Evolutionary conservation across 2,797 vertebrate genomes (phyloP), one percentile per base, ranked within the genome.

Genomic region (Pelodytes ibericus): DNA sequence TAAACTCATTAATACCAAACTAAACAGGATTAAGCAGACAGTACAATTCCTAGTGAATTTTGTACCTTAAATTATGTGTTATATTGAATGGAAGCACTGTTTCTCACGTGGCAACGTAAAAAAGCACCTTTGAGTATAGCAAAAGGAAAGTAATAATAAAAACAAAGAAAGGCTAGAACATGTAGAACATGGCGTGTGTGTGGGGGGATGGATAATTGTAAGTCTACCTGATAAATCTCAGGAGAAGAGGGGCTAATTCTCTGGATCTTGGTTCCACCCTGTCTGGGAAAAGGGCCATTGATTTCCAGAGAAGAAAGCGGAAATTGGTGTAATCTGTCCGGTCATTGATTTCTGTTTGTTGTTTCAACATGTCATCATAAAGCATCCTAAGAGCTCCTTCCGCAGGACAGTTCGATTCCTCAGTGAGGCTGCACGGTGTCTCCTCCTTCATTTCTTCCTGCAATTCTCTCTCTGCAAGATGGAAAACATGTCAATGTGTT

Each of bases 311-410:
- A 8, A 98, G 86, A 83, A 91, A 90, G 16, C 98, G 94, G 82
- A 97, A 99, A 89, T 98, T 99, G 36, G 94, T 90, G 49, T 97
- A 95, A 86, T 99, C 96, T 0, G 94, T 90, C 51, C 96, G 92
- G 22, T 97, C 94, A 0, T 30, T 83, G 49, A 89, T 84, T 60
- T 91, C 80, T 0, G 83, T 89, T 80, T 85, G 90, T 51, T 73
- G 13, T 61, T 86, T 86, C 39, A 96, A 82, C 80, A 91, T 88
- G 60, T 95, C 82, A 3, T 94, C 81, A 85, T 95, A 99, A 59
- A 98, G 82, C 53, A 88, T 69, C 0, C 91, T 89, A 9, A 94
- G 75, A 0, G 87, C 88, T 7, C 94, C 93, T 18, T 89, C 92
- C 67, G 85, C 86, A 0, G 90, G 78, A 80, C 91, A 91, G 16